Evolutionary conservation across 2,113 vertebrate genomes (phyloP).

Genomic region (Talpa occidentalis): DNA sequence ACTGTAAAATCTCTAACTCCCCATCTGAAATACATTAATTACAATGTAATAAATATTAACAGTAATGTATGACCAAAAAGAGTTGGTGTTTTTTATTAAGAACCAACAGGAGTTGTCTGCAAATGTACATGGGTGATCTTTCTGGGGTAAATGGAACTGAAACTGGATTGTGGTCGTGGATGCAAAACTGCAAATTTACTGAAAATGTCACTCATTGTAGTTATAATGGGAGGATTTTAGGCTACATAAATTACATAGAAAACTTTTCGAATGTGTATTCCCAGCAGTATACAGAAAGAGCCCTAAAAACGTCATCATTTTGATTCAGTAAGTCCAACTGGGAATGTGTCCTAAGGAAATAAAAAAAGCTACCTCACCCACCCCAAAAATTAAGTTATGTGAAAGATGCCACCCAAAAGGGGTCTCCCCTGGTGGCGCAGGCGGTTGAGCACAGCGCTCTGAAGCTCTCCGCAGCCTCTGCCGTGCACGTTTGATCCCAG

Average conservation of each 20-base stretch:
- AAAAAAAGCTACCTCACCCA: not conserved
- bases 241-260: not conserved
- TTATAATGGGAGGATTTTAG: not conserved
- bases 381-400: not conserved
- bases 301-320: not conserved
- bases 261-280: not conserved
- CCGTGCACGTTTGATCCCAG: no score
- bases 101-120: not conserved
- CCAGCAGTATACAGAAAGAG: not conserved
- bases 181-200: not conserved
- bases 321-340: not conserved
- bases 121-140: not conserved
- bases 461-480: no score
- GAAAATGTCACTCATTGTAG: not conserved
- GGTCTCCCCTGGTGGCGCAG: no score
- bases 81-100: not conserved
- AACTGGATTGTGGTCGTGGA: not conserved
- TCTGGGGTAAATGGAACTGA: not conserved
- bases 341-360: not conserved
- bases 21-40: not conserved
- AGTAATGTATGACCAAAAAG: not conserved
- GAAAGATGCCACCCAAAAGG: not conserved
- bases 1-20: not conserved
- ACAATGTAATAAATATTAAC: not conserved
- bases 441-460: no score